These are phyloP conservation scores for Musca domestica DNA, from an alignment of 1,140 invertebrate genomes.

Conservation along the genomic window DNA sequence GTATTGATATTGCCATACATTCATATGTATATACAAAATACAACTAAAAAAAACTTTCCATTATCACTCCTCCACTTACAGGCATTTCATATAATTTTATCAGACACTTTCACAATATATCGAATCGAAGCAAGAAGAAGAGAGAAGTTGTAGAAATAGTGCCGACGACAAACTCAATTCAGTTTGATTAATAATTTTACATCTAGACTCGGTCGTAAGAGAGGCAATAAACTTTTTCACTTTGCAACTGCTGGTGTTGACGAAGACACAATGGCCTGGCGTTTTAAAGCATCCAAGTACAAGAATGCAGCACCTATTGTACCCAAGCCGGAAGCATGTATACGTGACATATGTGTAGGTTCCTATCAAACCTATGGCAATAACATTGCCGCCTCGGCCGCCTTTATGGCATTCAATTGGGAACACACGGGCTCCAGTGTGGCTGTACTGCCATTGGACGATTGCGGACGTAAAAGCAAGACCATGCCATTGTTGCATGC, in stretches of 20 bases:
- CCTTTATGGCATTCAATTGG: constrained; percentile 92
- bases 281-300: constrained; percentile 95
- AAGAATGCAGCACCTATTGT: constrained; percentile 94
- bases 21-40: too few species aligned
- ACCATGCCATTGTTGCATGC: constrained; percentile 80
- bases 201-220: too few species aligned
- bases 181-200: neutral
- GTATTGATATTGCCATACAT: too few species aligned
- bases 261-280: constrained; percentile 74
- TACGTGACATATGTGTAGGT: constrained; percentile 84
- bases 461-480: constrained; percentile 82
- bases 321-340: constrained; percentile 86
- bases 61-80: too few species aligned
- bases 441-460: constrained; percentile 80
- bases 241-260: too few species aligned
- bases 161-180: neutral
- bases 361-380: constrained; percentile 91
- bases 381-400: constrained; percentile 86
- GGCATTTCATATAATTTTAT: too few species aligned
- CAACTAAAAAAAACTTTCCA: too few species aligned
- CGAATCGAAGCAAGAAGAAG: too few species aligned
- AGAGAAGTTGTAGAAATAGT: too few species aligned
- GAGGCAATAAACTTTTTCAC: too few species aligned
- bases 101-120: too few species aligned
- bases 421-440: constrained; percentile 83